Base-by-base conservation (phyloP, 2,113 vertebrate species). In the Apteryx owenii region DNA sequence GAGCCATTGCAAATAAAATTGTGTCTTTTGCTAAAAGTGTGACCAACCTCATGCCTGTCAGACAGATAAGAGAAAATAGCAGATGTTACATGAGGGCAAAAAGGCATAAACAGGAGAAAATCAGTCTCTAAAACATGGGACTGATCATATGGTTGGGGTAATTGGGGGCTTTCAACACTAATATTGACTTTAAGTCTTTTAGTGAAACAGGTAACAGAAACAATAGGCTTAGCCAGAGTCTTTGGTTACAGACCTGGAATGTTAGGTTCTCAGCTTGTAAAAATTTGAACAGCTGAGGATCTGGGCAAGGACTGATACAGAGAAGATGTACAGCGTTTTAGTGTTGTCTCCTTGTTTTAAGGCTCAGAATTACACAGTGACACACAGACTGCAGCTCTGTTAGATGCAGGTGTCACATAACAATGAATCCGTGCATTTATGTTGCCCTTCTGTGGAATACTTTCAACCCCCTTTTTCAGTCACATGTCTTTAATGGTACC, bases 361-460 rank as follows among this genome's bases (percentile, higher is more conserved):
- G 50, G 19, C 13, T 66, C 78, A 38, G 78, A 51, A 3, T 26
- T 40, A 84, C 83, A 13, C 2, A 3, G 38, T 16, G 73, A 33
- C 28, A 40, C 3, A 0, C 42, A 72, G 78, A 53, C 83, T 26
- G 73, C 2, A 10, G 81, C 65, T 81, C 73, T 61, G 56, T 28
- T 61, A 70, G 86, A 29, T 69, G 60, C 17, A 60, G 84, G 53
- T 11, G 36, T 5, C 69, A 6, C 0, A 1, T 16, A 46, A 48
- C 72, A 31, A 14, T 10, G 36, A 62, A 84, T 54, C 20, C 51
- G 4, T 0, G 2, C 0, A 0, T 60, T 77, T 62, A 4, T 25
- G 31, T 72, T 89, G 83, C 69, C 90, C 76, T 36, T 76, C 62
- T 44, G 64, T 76, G 56, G 36, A 65, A 82, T 80, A 28, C n/a